These are phyloP conservation scores for Eueremaeus valkanovi DNA, from an alignment of 2,888 invertebrate species.

Conservation along the genomic window DNA sequence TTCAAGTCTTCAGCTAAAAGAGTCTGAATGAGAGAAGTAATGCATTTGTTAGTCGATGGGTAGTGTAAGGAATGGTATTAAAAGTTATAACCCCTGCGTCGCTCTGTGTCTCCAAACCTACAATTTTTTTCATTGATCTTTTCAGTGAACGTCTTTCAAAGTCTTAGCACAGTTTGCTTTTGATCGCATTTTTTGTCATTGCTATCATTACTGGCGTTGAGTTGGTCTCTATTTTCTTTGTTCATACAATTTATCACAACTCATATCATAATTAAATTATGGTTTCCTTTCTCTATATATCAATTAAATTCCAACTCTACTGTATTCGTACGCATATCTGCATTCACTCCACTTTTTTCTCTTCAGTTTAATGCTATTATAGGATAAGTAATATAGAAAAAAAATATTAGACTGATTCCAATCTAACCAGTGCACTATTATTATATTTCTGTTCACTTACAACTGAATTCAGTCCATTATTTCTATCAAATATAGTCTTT, in stretches of 20 bases:
- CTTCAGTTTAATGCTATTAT: not conserved
- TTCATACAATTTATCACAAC: constrained; percentile 25
- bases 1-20: no score
- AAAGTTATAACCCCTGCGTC: no score
- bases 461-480: not conserved
- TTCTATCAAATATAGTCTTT: not conserved
- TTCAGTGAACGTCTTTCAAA: no score
- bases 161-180: no score
- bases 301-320: constrained; percentile 1
- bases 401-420: not conserved
- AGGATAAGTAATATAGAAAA: not conserved
- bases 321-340: not conserved
- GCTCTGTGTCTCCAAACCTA: no score
- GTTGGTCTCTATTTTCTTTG: not conserved
- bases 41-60: no score
- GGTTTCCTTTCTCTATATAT: constrained; percentile 23
- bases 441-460: no score
- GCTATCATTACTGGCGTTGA: no score
- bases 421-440: not conserved
- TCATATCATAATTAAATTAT: constrained; percentile 23
- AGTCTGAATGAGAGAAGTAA: no score
- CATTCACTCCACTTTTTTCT: constrained; percentile 6
- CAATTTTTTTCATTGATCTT: no score
- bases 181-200: no score
- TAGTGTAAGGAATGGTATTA: no score